Conservation (phyloP, 1,140 invertebrate species). For the Bombus turneri region DNA sequence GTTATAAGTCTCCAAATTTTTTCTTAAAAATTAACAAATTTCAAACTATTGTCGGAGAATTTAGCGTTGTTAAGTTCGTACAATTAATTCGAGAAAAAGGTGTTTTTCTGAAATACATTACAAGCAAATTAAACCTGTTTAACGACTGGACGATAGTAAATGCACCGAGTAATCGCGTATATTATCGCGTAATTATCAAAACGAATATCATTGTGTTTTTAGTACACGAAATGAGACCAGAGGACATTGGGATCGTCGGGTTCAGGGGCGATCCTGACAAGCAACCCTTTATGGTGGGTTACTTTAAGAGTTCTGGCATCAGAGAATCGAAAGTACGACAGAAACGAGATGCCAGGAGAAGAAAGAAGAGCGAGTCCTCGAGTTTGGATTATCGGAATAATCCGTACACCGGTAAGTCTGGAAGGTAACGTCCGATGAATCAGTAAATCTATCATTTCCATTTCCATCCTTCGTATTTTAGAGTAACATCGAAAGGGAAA, state of each 20-base stretch:
- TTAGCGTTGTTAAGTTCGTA: no score
- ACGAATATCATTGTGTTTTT: slow-evolving; percentile 53
- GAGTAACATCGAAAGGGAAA: no score
- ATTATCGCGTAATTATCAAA: not conserved
- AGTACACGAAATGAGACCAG: slow-evolving; percentile 91
- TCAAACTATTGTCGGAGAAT: no score
- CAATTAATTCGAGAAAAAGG: no score
- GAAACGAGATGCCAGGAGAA: slow-evolving; percentile 83
- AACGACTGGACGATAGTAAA: no score
- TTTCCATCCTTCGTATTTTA: not conserved
- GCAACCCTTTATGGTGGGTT: slow-evolving; percentile 94
- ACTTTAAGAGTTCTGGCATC: slow-evolving; percentile 87
- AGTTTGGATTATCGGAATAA: slow-evolving; percentile 83
- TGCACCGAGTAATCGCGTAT: no score
- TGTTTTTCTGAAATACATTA: no score
- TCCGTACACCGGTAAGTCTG: slow-evolving; percentile 83
- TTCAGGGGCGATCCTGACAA: slow-evolving; percentile 89
- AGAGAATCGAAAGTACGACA: slow-evolving; percentile 80
- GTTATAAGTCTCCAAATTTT: no score
- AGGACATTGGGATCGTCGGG: slow-evolving; percentile 92
- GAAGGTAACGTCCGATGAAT: slow-evolving; percentile 40
- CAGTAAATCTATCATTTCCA: not conserved
- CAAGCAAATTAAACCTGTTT: no score
- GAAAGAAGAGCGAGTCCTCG: slow-evolving; percentile 79
- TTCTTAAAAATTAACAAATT: accelerated